phyloP scores from a whole-genome alignment of 2,888 invertebrate species.

The Xestobium rufovillosum region DNA sequence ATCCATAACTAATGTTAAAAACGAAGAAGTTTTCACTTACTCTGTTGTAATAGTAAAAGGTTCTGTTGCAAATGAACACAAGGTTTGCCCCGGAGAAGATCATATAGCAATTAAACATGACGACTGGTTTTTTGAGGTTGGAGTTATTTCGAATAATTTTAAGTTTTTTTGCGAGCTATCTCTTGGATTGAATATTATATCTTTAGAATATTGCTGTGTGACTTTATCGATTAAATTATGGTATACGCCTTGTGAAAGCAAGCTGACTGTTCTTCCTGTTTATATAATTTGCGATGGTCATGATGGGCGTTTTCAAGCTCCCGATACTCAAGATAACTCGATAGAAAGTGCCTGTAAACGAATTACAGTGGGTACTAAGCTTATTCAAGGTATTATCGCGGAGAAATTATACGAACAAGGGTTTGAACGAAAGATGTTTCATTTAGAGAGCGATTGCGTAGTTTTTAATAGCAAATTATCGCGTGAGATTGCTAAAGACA shows the following conservation, averaged over 20 bases:
- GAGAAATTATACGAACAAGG: constrained; percentile 79
- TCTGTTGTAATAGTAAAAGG: too few species aligned
- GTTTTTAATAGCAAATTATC: constrained; percentile 67
- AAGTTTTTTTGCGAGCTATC: constrained; percentile 59
- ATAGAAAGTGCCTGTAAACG: constrained; percentile 66
- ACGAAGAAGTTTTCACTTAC: too few species aligned
- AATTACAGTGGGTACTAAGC: constrained; percentile 67
- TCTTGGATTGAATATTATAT: constrained; percentile 56
- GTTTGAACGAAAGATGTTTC: constrained; percentile 73
- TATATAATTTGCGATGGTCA: constrained; percentile 77
- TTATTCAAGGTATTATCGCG: constrained; percentile 80
- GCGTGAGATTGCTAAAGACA: constrained; percentile 60
- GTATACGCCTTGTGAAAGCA: constrained; percentile 52
- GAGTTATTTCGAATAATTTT: too few species aligned
- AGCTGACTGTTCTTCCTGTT: constrained; percentile 64
- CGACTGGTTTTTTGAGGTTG: too few species aligned
- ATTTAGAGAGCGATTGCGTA: constrained; percentile 66
- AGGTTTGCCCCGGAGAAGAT: too few species aligned
- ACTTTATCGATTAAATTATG: constrained; percentile 47
- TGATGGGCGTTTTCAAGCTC: constrained; percentile 67
- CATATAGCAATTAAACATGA: too few species aligned
- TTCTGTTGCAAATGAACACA: too few species aligned
- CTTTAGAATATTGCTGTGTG: constrained; percentile 50
- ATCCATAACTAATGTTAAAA: too few species aligned
- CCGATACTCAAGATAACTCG: constrained; percentile 45